Conservation (phyloP, 2,888 invertebrate species). For the Cephus runcator region DNA sequence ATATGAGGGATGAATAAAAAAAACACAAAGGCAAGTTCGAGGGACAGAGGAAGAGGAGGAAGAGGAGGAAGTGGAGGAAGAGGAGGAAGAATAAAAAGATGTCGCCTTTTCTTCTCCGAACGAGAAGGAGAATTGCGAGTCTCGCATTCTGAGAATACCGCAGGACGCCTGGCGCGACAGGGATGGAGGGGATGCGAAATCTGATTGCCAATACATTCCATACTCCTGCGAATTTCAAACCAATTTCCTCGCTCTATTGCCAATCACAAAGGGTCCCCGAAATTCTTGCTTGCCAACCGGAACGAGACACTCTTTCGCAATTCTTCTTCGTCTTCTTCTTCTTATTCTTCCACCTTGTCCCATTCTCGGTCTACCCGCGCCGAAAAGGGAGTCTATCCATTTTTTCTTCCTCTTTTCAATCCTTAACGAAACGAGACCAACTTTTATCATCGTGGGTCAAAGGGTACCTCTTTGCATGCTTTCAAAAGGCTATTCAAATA, state of each 20-base stretch:
- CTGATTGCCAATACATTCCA: slow-evolving; percentile 61
- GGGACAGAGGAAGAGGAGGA: not conserved
- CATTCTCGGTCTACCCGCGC: not conserved
- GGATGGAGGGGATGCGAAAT: slow-evolving; percentile 33
- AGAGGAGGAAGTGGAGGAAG: not conserved
- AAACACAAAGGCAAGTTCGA: not conserved
- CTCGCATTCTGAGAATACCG: slow-evolving; percentile 46
- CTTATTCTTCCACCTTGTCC: not conserved
- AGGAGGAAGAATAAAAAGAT: not conserved
- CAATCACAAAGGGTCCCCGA: slow-evolving; percentile 53
- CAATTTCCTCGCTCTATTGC: slow-evolving; percentile 59
- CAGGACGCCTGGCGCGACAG: slow-evolving; percentile 20
- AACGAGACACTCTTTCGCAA: slow-evolving; percentile 47
- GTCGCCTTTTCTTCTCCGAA: not conserved
- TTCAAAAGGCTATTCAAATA: not conserved
- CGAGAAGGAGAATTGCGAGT: not conserved
- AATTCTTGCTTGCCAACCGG: slow-evolving; percentile 48
- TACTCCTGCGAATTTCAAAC: slow-evolving; percentile 54
- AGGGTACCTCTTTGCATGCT: not conserved
- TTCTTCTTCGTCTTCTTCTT: slow-evolving; percentile 29
- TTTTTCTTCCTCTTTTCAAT: not conserved
- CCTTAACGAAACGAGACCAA: not conserved
- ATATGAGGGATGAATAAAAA: not conserved
- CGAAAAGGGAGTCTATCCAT: not conserved
- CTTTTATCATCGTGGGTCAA: not conserved